Evolutionary conservation across 2,113 vertebrate genomes (phyloP), one percentile per base, ranked within the genome.

Genomic region (Lutjanus erythropterus): DNA sequence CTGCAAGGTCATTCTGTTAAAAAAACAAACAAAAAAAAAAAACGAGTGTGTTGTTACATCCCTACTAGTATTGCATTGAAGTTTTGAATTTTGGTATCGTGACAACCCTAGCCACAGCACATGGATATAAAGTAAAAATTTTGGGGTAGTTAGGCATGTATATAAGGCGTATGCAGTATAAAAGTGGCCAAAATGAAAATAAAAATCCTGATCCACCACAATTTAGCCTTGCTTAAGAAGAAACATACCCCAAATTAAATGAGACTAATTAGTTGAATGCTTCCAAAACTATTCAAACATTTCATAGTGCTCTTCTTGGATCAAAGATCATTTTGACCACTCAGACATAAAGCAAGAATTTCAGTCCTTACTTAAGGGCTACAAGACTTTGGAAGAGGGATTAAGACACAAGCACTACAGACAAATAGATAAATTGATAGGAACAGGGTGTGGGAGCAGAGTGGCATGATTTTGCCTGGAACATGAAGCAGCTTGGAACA

Each of bases 381-480:
- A n/a, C 64, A 21, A 3, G 25, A 29, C 16, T 19, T 9, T 46
- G 62, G 41, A 33, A n/a, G 27, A 47, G 18, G 10, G 25, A 65
- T 65, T 46, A 31, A 66, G 27, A 33, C 44, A n/a, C 25, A 46
- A 46, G 29, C 42, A 33, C 42, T 47, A 46, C 31, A 66, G 42
- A 66, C n/a, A n/a, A n/a, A n/a, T n/a, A n/a, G n/a, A n/a, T n/a
- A n/a, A n/a, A n/a, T n/a, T n/a, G n/a, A n/a, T n/a, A 47, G 42
- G 62, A 65, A 33, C 27, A 65, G 42, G 62, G 10, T 65, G 42
- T 65, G 19, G 62, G 27, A 66, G 9, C 37, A 9, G 41, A 56
- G 62, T 49, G 74, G 23, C 56, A 52, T n/a, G 44, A 53, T 33
- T 49, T 49, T 33, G 11, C 21, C 31, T 50, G 46, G 7, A 67